Conservation (phyloP, 2,888 invertebrate species). For the Campoletis raptor region DNA sequence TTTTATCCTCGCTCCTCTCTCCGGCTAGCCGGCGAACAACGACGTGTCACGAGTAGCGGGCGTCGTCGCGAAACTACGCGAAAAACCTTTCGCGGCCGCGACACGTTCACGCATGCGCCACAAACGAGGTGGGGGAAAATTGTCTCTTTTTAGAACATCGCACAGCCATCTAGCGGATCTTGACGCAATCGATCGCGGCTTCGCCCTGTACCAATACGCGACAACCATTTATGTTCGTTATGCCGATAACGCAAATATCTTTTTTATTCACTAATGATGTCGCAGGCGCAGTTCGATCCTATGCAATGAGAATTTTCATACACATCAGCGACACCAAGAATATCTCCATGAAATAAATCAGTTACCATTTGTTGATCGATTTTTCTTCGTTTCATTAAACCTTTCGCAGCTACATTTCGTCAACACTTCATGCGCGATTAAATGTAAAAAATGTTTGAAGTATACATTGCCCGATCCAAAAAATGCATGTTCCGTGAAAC, state of each 20-base stretch:
- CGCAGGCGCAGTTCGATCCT: neutral
- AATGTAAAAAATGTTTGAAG: neutral
- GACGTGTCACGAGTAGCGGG: constrained; percentile 70
- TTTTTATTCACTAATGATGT: neutral
- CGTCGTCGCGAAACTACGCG: constrained; percentile 64
- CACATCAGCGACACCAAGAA: neutral
- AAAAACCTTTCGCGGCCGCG: constrained; percentile 53
- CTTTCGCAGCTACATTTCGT: neutral
- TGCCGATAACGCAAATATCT: constrained; percentile 5
- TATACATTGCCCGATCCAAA: neutral
- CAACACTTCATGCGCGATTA: neutral
- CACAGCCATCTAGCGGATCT: constrained; percentile 52
- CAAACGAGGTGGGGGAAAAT: neutral
- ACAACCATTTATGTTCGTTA: neutral
- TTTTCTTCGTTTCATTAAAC: neutral
- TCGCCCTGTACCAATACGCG: constrained; percentile 13
- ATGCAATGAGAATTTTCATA: neutral
- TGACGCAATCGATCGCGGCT: constrained; percentile 6
- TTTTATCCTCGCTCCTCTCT: constrained; percentile 9
- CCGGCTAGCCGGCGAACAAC: constrained; percentile 63
- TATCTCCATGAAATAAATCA: neutral
- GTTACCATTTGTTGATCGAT: neutral
- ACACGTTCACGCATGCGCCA: constrained; percentile 51
- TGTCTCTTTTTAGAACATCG: neutral
- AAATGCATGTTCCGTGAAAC: neutral